A percentile compares a stretch with the other conserved stretches of the same genome.
These are phyloP conservation scores for Cremastinae sp. DNA, from an alignment of 2,888 invertebrate genomes.

Conservation along the genomic window DNA sequence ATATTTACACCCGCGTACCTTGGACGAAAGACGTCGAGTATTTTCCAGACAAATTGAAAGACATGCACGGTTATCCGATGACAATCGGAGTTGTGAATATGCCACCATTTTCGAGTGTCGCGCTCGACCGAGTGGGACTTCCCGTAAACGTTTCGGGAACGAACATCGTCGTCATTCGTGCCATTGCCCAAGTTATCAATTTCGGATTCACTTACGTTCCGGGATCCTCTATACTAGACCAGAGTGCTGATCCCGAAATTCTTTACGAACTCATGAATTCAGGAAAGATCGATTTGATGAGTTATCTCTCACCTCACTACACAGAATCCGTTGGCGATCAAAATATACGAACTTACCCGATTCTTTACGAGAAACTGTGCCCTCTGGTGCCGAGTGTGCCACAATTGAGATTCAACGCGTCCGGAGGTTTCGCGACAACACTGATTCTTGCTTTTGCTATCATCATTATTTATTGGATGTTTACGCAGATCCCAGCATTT, in stretches of 20 bases:
- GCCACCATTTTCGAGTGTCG: slow-evolving; percentile 22
- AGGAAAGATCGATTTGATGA: slow-evolving; percentile 47
- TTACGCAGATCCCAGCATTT: slow-evolving; percentile 4
- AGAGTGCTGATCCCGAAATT: not conserved
- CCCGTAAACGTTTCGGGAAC: not conserved
- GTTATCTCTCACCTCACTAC: slow-evolving; percentile 10
- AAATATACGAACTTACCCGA: slow-evolving; percentile 13
- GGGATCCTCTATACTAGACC: not conserved
- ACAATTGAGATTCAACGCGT: not conserved
- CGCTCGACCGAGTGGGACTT: not conserved
- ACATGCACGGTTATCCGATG: slow-evolving; percentile 62
- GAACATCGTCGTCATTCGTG: slow-evolving; percentile 21
- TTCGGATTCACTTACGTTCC: slow-evolving; percentile 47
- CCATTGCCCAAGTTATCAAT: slow-evolving; percentile 49
- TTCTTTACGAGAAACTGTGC: slow-evolving; percentile 44
- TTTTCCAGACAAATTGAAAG: slow-evolving; percentile 61
- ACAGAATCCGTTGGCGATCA: not conserved
- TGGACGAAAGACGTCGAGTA: slow-evolving; percentile 34
- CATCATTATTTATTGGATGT: slow-evolving; percentile 33
- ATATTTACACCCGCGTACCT: slow-evolving; percentile 9
- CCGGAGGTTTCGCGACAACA: not conserved
- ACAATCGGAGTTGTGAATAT: not conserved
- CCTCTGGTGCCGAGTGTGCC: slow-evolving; percentile 48
- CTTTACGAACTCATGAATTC: slow-evolving; percentile 7
- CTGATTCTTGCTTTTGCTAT: too few relatives aligned